phyloP scores from a whole-genome alignment of 2,113 vertebrate genomes.

The Epinephelus cyanopodus region DNA sequence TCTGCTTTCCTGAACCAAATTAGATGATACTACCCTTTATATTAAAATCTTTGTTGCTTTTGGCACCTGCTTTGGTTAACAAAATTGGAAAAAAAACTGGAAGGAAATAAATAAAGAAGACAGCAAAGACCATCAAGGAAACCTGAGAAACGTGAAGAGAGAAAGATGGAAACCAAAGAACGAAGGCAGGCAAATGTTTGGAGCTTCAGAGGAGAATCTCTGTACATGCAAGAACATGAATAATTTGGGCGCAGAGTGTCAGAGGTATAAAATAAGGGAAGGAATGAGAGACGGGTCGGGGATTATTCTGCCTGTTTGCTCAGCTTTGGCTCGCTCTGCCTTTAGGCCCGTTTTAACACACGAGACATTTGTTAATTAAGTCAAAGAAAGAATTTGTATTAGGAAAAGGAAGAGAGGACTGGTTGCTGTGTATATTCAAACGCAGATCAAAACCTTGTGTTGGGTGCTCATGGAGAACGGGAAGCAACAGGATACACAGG shows the following conservation, averaged over 20 bases:
- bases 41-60: background rate
- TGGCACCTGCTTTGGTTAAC: background rate
- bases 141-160: background rate
- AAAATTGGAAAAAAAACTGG: background rate
- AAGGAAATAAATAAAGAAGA: background rate
- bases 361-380: background rate
- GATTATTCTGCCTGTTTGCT: slow-evolving; percentile 2
- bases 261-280: background rate
- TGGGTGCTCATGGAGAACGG: too few species aligned
- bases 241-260: slow-evolving; percentile 5
- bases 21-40: too few species aligned
- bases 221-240: slow-evolving; percentile 17
- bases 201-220: background rate
- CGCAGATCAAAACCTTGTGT: too few species aligned
- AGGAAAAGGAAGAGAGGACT: too few species aligned
- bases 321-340: background rate
- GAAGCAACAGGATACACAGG: too few species aligned
- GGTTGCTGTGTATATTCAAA: too few species aligned
- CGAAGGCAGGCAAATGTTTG: background rate
- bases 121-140: background rate
- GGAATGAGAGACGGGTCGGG: background rate
- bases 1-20: background rate
- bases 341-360: background rate
- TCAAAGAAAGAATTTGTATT: background rate
- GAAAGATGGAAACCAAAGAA: background rate